phyloP scores from a whole-genome alignment of 2,888 invertebrate genomes.

The Catocala sponsa region DNA sequence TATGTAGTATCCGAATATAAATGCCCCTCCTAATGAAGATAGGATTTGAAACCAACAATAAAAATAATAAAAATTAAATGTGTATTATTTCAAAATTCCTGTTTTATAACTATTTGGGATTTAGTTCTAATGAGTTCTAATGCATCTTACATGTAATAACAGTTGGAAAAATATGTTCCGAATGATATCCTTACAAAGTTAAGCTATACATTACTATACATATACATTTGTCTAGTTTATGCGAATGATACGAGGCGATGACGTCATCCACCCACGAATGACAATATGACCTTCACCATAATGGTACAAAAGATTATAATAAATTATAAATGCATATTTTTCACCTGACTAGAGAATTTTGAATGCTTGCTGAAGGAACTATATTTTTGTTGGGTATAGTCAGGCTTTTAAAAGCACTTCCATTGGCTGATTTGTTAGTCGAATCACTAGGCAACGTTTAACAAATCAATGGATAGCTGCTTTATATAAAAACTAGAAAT shows the following conservation, averaged over 20 bases:
- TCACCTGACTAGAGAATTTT: constrained; percentile 84
- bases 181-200: constrained; percentile 72
- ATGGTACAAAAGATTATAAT: constrained; percentile 70
- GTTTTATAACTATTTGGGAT: constrained; percentile 27
- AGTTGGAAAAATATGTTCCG: constrained; percentile 81
- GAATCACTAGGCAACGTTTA: background rate
- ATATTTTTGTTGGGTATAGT: constrained; percentile 44
- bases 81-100: constrained; percentile 43
- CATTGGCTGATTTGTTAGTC: constrained; percentile 1
- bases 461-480: constrained; percentile 4
- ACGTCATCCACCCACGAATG: constrained; percentile 10
- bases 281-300: constrained; percentile 8
- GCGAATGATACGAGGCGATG: constrained; percentile 79
- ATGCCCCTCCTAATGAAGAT: constrained; percentile 40
- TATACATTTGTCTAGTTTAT: constrained; percentile 69
- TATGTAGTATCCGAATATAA: constrained; percentile 29
- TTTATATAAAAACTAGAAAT: constrained; percentile 12
- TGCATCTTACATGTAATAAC: constrained; percentile 63
- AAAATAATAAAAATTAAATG: constrained; percentile 32
- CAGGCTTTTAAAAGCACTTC: constrained; percentile 39
- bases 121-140: constrained; percentile 49
- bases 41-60: constrained; percentile 37
- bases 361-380: constrained; percentile 55
- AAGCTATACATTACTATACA: constrained; percentile 69
- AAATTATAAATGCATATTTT: constrained; percentile 84